Conservation (phyloP, 2,888 invertebrate genomes). For the Vannuccia rotundouncinata region DNA sequence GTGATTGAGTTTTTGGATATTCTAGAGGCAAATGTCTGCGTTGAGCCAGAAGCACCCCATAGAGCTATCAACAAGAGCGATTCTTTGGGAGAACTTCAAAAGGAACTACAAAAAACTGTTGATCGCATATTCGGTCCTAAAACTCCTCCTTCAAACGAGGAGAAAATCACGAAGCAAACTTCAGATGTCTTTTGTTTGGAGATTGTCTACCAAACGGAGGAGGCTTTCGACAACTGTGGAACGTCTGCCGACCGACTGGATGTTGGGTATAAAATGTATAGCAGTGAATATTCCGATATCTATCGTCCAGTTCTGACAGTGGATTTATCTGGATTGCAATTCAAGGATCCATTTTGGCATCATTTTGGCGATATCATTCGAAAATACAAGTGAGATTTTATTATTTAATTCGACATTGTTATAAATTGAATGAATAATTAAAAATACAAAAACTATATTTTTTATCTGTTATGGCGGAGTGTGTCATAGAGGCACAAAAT, state of each 20-base stretch:
- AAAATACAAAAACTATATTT: no score
- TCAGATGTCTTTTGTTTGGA: neutral
- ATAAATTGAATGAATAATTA: no score
- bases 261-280: neutral
- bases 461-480: no score
- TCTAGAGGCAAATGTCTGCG: no score
- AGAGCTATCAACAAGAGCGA: neutral
- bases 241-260: neutral
- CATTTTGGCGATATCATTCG: neutral
- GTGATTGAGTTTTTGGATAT: neutral
- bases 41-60: neutral
- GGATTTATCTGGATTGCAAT: neutral
- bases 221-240: neutral
- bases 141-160: neutral
- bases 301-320: neutral
- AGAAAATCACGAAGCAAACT: no score
- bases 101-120: neutral
- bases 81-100: neutral
- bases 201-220: neutral
- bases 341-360: neutral
- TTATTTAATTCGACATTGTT: no score
- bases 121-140: neutral
- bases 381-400: conserved; percentile 4
- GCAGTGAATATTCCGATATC: neutral
- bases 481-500: no score